Conservation (phyloP, 2,113 vertebrate species). For the Chionodraco myersi region DNA sequence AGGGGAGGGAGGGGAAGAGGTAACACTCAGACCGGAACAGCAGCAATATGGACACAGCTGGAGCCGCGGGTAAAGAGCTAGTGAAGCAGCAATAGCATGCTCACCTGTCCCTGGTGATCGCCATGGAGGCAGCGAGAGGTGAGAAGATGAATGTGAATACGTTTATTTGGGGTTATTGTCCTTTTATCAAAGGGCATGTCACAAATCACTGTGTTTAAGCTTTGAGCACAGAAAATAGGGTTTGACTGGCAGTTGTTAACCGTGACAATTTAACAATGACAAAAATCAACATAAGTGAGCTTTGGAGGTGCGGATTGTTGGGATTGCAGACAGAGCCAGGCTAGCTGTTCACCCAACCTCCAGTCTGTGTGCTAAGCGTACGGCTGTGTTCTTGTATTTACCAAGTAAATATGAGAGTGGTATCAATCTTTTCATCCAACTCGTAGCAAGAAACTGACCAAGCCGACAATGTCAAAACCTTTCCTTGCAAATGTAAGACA, state of each 20-base stretch:
- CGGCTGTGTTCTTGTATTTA: neutral
- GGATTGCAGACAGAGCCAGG: neutral
- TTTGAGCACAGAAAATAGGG: neutral
- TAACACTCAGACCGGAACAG: constrained; percentile 59
- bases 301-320: neutral
- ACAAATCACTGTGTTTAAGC: constrained; percentile 12
- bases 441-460: neutral
- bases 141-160: constrained; percentile 54
- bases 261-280: too few relatives aligned
- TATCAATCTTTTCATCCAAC: neutral
- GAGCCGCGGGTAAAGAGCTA: constrained; percentile 55
- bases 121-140: constrained; percentile 34
- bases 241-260: too few relatives aligned
- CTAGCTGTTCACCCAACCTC: neutral
- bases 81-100: constrained; percentile 45
- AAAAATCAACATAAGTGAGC: too few relatives aligned
- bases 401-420: too few relatives aligned
- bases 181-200: constrained; percentile 36
- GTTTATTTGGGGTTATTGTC: constrained; percentile 30
- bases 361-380: neutral
- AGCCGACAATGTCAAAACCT: too few relatives aligned
- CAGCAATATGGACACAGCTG: constrained; percentile 57
- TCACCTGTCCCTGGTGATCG: constrained; percentile 51
- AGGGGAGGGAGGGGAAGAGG: constrained; percentile 20
- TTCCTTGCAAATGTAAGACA: neutral